These are phyloP conservation scores for Aspidapion aeneum DNA, from an alignment of 2,888 invertebrate species.

Conservation along the genomic window DNA sequence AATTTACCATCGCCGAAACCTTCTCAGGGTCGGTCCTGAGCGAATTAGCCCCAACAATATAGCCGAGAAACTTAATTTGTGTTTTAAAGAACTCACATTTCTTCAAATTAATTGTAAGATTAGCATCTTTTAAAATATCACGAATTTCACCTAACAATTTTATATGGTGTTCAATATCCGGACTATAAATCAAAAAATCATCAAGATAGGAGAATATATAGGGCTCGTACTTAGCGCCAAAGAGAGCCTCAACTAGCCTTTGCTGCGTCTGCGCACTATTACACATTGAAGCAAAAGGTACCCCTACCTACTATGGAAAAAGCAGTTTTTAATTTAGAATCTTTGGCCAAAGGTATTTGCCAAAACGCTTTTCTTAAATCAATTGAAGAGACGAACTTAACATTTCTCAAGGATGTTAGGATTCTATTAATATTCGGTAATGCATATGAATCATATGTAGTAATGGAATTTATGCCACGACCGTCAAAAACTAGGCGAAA, in stretches of 20 bases:
- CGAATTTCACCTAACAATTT: slow-evolving; percentile 1
- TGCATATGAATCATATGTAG: slow-evolving; percentile 18
- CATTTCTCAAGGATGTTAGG: too few relatives aligned
- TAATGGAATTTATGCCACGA: slow-evolving; percentile 10
- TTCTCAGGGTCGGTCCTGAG: neutral
- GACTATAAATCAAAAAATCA: slow-evolving; percentile 23
- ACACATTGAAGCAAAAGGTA: too few relatives aligned
- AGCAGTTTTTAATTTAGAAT: slow-evolving; percentile 31
- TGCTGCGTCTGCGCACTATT: too few relatives aligned
- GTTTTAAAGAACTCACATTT: neutral
- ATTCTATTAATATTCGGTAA: too few relatives aligned
- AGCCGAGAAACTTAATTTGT: neutral
- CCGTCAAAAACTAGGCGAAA: neutral
- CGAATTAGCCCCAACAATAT: neutral
- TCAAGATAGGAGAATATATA: slow-evolving; percentile 22
- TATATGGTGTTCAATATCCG: slow-evolving; percentile 26
- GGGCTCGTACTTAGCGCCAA: slow-evolving; percentile 8
- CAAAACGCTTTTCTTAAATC: slow-evolving; percentile 21
- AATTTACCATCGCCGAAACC: neutral
- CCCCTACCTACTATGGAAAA: slow-evolving; percentile 35
- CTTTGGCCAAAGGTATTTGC: slow-evolving; percentile 16
- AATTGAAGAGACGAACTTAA: slow-evolving; percentile 20
- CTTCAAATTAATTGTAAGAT: neutral
- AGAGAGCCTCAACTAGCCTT: slow-evolving; percentile 12
- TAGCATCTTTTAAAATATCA: neutral